A percentile compares a stretch with the other conserved stretches of the same genome.
These are phyloP conservation scores for Coregonus ussuriensis DNA, from an alignment of 2,797 vertebrate species.

Conservation along the genomic window DNA sequence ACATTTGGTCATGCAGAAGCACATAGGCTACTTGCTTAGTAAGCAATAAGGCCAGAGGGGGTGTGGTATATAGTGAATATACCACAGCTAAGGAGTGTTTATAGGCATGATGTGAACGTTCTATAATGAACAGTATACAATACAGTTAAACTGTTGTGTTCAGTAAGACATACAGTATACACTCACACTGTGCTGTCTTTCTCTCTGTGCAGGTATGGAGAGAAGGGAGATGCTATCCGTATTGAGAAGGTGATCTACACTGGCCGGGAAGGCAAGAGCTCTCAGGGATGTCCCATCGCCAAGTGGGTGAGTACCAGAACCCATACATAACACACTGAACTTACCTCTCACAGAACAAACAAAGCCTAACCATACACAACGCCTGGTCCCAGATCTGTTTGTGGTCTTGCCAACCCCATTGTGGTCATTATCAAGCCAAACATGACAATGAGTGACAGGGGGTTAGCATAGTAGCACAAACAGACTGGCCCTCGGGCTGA, in stretches of 20 bases:
- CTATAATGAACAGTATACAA: neutral
- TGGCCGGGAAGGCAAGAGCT: constrained; percentile 94
- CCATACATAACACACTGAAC: neutral
- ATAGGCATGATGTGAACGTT: too few relatives aligned
- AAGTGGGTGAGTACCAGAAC: constrained; percentile 91
- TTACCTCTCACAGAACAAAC: neutral
- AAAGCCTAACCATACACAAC: neutral
- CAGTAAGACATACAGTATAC: neutral
- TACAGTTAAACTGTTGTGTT: neutral
- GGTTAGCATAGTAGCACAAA: too few relatives aligned
- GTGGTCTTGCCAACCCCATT: too few relatives aligned
- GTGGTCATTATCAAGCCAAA: too few relatives aligned
- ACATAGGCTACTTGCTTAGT: neutral
- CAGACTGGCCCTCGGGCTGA: too few relatives aligned
- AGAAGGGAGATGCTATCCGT: constrained; percentile 92
- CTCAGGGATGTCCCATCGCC: constrained; percentile 94
- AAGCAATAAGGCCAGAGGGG: neutral
- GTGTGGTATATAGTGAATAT: neutral
- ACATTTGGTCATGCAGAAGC: neutral
- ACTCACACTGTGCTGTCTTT: neutral
- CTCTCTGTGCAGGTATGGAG: constrained; percentile 81
- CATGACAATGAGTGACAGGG: too few relatives aligned
- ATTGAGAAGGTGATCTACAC: constrained; percentile 97
- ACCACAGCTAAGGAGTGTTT: neutral
- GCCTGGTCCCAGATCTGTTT: neutral